Conservation (phyloP, 2,113 vertebrate genomes). For the Sapayoa aenigma region DNA sequence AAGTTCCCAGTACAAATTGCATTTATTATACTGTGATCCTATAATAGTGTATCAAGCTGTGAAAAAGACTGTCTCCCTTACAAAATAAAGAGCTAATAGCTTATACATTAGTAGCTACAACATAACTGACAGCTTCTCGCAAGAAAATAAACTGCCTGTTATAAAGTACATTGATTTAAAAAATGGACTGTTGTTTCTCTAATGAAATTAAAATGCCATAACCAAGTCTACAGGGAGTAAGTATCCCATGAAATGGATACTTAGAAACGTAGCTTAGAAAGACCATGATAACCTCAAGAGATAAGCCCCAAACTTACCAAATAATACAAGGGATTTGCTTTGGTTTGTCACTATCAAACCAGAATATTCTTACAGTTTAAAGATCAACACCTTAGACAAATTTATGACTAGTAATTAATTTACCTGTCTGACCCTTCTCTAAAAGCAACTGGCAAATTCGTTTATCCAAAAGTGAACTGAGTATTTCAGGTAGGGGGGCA, state of each 20-base stretch:
- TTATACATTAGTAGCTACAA: background rate
- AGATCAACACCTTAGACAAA: background rate
- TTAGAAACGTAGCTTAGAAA: too few relatives aligned
- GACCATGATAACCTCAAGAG: background rate
- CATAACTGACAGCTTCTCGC: background rate
- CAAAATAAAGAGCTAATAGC: background rate
- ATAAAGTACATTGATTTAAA: background rate
- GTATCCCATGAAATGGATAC: too few relatives aligned
- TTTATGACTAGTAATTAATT: background rate
- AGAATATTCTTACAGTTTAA: background rate
- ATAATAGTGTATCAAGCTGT: background rate
- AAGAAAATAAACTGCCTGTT: background rate
- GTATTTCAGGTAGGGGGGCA: background rate
- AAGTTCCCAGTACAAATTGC: background rate
- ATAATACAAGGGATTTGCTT: background rate
- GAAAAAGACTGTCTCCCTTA: background rate
- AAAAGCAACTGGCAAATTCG: background rate
- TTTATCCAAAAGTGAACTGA: background rate
- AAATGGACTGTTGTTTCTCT: background rate
- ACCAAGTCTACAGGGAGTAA: background rate
- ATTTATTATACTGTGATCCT: background rate
- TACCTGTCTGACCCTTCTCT: background rate
- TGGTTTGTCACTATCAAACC: background rate
- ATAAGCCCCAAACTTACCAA: background rate
- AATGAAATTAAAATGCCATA: background rate